Conservation (phyloP, 2,113 vertebrate species). For the Calcarius ornatus region DNA sequence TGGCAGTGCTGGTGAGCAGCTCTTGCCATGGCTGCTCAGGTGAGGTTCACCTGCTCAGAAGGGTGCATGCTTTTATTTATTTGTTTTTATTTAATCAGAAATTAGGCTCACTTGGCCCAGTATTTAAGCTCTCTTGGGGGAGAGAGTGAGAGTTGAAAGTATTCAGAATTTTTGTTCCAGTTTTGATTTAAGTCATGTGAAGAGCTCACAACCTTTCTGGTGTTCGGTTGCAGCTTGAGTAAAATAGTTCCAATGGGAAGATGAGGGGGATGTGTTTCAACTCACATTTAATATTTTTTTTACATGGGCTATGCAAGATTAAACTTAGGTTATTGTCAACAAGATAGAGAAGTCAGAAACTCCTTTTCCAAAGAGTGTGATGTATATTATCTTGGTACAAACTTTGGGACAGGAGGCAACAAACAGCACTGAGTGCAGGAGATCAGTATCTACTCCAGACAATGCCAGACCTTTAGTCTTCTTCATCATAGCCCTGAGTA, state of each 20-base stretch:
- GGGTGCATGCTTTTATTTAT: background rate
- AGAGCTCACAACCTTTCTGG: background rate
- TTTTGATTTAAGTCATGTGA: background rate
- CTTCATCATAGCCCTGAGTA: background rate
- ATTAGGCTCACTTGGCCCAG: background rate
- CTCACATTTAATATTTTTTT: background rate
- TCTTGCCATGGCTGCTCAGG: accelerated
- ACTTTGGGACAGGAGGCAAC: background rate
- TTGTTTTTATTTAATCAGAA: background rate
- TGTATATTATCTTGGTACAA: background rate
- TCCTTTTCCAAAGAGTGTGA: background rate
- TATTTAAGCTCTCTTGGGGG: accelerated
- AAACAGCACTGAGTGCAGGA: background rate
- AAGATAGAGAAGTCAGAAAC: background rate
- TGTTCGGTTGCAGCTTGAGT: background rate
- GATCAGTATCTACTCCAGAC: background rate
- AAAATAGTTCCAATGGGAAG: slow-evolving; percentile 9
- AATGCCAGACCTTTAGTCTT: background rate
- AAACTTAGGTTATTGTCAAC: background rate
- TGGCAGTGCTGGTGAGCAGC: background rate
- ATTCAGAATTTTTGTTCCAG: background rate
- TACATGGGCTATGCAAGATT: background rate
- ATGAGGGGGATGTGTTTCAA: background rate
- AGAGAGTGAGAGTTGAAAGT: background rate
- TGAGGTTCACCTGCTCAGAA: background rate